phyloP scores from a whole-genome alignment of 2,888 invertebrate genomes.

The Luperina testacea region DNA sequence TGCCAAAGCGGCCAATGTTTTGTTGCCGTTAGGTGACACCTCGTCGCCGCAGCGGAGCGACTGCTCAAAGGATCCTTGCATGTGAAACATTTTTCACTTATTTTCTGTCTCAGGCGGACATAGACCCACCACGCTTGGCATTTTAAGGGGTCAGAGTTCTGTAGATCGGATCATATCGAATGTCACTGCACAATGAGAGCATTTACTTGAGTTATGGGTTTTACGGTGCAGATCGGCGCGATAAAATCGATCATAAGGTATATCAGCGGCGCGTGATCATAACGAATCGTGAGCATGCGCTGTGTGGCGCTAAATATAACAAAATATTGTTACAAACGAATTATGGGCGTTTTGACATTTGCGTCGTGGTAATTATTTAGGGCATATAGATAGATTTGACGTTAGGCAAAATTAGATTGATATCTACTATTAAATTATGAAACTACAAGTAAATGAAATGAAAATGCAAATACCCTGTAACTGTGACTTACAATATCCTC shows the following conservation, averaged over 20 bases:
- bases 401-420: slow-evolving; percentile 2
- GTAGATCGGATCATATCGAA: slow-evolving; percentile 79
- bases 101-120: slow-evolving; percentile 76
- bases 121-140: slow-evolving; percentile 75
- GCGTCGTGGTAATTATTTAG: slow-evolving; percentile 62
- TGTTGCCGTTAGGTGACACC: slow-evolving; percentile 85
- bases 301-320: slow-evolving; percentile 58
- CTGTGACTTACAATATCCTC: neutral
- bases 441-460: neutral
- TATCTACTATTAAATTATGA: neutral
- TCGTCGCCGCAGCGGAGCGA: slow-evolving; percentile 90
- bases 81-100: slow-evolving; percentile 87
- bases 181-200: slow-evolving; percentile 82
- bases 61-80: slow-evolving; percentile 90
- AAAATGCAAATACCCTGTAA: neutral
- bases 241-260: slow-evolving; percentile 73
- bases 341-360: slow-evolving; percentile 57
- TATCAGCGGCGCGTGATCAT: slow-evolving; percentile 72
- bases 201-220: slow-evolving; percentile 77
- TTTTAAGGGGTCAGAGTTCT: slow-evolving; percentile 82
- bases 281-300: slow-evolving; percentile 72
- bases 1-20: slow-evolving; percentile 88
- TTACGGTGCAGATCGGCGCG: slow-evolving; percentile 81
- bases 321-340: slow-evolving; percentile 57
- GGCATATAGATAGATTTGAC: slow-evolving; percentile 39